A percentile compares a stretch with the other conserved stretches of the same genome.
phyloP scores from a whole-genome alignment of 2,888 invertebrate genomes.

The Lottia gigantea region DNA sequence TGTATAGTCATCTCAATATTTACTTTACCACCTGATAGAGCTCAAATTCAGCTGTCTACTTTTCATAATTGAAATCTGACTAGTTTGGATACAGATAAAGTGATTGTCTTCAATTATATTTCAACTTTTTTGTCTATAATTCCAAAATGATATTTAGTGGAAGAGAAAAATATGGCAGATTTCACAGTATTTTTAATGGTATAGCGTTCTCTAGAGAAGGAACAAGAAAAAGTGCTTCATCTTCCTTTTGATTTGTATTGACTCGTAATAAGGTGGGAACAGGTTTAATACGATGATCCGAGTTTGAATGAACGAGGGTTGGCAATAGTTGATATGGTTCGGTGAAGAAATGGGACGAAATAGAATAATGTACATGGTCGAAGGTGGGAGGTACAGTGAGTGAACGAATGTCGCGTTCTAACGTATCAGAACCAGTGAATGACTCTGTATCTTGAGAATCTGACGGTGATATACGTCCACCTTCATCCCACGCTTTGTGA shows the following conservation, averaged over 20 bases:
- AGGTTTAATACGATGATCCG: slow-evolving; percentile 17
- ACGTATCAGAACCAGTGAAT: slow-evolving; percentile 27
- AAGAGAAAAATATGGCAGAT: too few species aligned
- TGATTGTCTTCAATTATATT: too few species aligned
- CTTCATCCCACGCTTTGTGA: slow-evolving; percentile 55
- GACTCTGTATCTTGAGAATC: slow-evolving; percentile 26
- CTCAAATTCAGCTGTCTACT: too few species aligned
- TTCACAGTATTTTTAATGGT: too few species aligned
- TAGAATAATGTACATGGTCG: slow-evolving; percentile 28
- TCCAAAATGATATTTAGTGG: too few species aligned
- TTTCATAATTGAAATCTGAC: too few species aligned
- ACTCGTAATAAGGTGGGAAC: slow-evolving; percentile 23
- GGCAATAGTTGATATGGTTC: slow-evolving; percentile 20
- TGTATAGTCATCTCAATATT: too few species aligned
- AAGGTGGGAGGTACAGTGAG: slow-evolving; percentile 42
- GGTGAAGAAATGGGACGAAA: slow-evolving; percentile 17
- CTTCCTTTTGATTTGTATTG: slow-evolving; percentile 12
- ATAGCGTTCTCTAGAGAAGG: too few species aligned
- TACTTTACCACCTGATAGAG: too few species aligned
- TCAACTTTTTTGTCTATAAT: too few species aligned
- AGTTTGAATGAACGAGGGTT: slow-evolving; percentile 15
- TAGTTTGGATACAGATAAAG: too few species aligned
- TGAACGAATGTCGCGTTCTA: slow-evolving; percentile 53
- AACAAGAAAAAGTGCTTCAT: neutral
- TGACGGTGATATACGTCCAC: slow-evolving; percentile 23